Percentiles rank a stretch among this genome's conserved stretches.
phyloP scores from a whole-genome alignment of 2,797 vertebrate species.

The Pantherophis alleghaniensis region DNA sequence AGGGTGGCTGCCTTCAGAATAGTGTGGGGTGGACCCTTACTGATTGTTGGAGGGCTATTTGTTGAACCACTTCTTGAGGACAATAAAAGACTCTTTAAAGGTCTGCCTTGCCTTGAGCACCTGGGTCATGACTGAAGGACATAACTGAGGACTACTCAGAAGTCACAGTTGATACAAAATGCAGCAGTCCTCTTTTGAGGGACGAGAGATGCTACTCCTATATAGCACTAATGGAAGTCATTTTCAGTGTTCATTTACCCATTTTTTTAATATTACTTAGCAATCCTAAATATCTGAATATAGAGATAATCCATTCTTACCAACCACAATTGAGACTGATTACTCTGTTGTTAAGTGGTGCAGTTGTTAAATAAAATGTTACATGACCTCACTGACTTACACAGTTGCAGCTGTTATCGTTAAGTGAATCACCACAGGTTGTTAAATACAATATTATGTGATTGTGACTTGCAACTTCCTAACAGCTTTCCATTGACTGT shows the following conservation, averaged over 20 bases:
- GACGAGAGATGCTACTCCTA: background rate
- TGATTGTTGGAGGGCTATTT: background rate
- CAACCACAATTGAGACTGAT: background rate
- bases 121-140: background rate
- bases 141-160: background rate
- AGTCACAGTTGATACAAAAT: background rate
- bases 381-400: background rate
- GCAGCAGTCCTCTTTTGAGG: background rate
- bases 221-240: background rate
- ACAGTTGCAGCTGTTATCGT: background rate
- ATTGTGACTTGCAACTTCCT: background rate
- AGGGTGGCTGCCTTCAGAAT: too few species aligned
- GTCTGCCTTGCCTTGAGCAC: background rate
- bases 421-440: background rate
- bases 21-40: background rate
- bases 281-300: background rate
- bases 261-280: background rate
- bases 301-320: background rate
- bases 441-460: background rate
- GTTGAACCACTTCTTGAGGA: background rate
- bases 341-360: background rate
- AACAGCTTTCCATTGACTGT: background rate
- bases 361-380: background rate
- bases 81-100: background rate
- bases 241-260: background rate